These are phyloP conservation scores for Sinodicranocentrus sp. DNA, from an alignment of 2,888 invertebrate genomes.

Conservation along the genomic window DNA sequence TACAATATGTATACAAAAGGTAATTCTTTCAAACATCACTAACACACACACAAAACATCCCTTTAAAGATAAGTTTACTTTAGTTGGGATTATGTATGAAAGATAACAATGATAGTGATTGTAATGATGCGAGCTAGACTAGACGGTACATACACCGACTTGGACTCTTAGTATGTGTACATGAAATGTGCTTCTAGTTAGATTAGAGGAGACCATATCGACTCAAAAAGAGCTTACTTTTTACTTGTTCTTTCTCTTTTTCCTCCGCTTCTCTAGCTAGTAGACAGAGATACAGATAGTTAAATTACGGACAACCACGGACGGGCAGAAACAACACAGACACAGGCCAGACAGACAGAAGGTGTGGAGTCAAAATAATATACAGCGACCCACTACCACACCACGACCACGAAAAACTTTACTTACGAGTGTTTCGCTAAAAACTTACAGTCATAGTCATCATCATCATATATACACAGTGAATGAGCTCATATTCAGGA, in stretches of 20 bases:
- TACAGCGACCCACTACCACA: conserved; percentile 64
- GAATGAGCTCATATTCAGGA: background rate
- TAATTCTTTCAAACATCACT: conserved; percentile 2
- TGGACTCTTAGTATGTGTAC: conserved; percentile 8
- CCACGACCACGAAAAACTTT: conserved; percentile 34
- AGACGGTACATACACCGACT: conserved; percentile 20
- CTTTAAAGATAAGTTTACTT: background rate
- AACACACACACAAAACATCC: conserved; percentile 13
- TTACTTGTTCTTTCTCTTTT: conserved; percentile 36
- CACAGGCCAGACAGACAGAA: conserved; percentile 74
- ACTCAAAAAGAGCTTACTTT: conserved; percentile 28
- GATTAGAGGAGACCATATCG: conserved; percentile 31
- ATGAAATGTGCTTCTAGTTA: conserved; percentile 40
- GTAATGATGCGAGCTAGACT: conserved; percentile 48
- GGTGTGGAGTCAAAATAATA: conserved; percentile 74
- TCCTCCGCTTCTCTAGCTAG: conserved; percentile 1
- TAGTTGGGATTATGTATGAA: conserved; percentile 11
- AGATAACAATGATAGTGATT: conserved; percentile 36
- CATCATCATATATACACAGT: conserved; percentile 13
- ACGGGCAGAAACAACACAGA: conserved; percentile 66
- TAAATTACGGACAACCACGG: conserved; percentile 62
- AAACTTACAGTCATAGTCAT: conserved; percentile 17
- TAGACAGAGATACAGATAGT: conserved; percentile 33
- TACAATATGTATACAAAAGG: no score
- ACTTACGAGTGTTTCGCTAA: conserved; percentile 38